Conservation (phyloP, 1,140 invertebrate genomes). For the Drosophila biarmipes region DNA sequence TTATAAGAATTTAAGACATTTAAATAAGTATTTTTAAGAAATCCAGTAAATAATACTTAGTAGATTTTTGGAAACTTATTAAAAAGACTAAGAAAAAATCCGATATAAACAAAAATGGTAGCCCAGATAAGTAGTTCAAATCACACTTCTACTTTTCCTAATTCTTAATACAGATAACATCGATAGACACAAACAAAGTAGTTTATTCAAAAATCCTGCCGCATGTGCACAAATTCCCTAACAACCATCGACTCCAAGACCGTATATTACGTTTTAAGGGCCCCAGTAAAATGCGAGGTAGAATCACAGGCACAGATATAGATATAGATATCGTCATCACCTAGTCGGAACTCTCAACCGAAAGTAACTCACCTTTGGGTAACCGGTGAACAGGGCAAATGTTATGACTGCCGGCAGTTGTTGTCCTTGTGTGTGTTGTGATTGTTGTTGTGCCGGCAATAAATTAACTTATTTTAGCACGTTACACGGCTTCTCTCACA, state of each 20-base stretch:
- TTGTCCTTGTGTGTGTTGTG: conserved; percentile 50
- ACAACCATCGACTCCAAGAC: neutral
- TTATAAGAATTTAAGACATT: too few relatives aligned
- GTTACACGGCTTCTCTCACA: conserved; percentile 49
- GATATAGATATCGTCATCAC: conserved; percentile 22
- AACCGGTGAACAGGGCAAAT: conserved; percentile 44
- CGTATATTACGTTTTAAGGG: neutral
- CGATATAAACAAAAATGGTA: too few relatives aligned
- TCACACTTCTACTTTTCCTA: too few relatives aligned
- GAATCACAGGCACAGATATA: conserved; percentile 8
- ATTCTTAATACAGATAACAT: too few relatives aligned
- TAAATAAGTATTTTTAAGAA: too few relatives aligned
- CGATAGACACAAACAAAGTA: neutral
- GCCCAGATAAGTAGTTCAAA: too few relatives aligned
- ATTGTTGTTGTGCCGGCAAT: conserved; percentile 67
- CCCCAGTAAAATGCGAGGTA: neutral
- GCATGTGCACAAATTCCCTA: neutral
- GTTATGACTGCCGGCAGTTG: conserved; percentile 54
- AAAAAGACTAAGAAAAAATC: too few relatives aligned
- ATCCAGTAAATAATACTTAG: too few relatives aligned
- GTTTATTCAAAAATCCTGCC: neutral
- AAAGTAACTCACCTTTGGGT: conserved; percentile 57
- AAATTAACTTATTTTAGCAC: conserved; percentile 80
- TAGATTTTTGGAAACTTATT: too few relatives aligned
- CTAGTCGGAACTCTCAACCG: conserved; percentile 9